phyloP scores from a whole-genome alignment of 2,888 invertebrate species.

The Drosophila kambysellisi region DNA sequence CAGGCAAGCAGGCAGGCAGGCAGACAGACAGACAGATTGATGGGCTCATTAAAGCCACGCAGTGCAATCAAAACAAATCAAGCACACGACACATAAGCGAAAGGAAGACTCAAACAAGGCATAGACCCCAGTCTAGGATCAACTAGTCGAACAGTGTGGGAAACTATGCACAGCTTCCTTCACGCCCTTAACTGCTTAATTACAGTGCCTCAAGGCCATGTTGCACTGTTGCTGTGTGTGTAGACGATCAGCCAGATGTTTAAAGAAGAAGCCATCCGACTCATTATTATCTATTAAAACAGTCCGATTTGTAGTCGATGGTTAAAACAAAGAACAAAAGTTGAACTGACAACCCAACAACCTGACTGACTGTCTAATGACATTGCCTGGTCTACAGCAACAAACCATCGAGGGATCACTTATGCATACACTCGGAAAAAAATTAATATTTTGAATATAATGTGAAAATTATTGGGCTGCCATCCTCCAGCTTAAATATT shows the following conservation, averaged over 20 bases:
- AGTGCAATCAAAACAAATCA: constrained; percentile 80
- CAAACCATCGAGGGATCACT: background rate
- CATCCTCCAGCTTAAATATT: no score
- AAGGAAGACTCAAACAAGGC: constrained; percentile 15
- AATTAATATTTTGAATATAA: background rate
- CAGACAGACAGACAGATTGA: constrained; percentile 57
- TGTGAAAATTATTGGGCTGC: background rate
- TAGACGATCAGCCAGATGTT: background rate
- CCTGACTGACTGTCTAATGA: constrained; percentile 75
- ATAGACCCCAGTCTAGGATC: constrained; percentile 46
- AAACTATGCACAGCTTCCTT: constrained; percentile 50
- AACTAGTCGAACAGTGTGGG: constrained; percentile 59
- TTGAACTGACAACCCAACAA: constrained; percentile 39
- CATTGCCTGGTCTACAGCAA: constrained; percentile 45
- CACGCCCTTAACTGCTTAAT: constrained; percentile 79
- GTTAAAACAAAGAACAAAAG: constrained; percentile 46
- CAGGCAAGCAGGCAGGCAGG: constrained; percentile 25
- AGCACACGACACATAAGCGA: constrained; percentile 68
- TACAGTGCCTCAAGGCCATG: constrained; percentile 73
- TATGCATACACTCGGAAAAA: constrained; percentile 2
- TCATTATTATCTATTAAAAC: constrained; percentile 80
- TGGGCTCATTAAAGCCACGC: constrained; percentile 77
- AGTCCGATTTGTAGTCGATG: constrained; percentile 61
- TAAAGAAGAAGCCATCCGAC: constrained; percentile 35
- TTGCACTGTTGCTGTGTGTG: constrained; percentile 19